These are phyloP conservation scores for Naso thynnoides DNA, from an alignment of 2,797 vertebrate species.

Conservation along the genomic window DNA sequence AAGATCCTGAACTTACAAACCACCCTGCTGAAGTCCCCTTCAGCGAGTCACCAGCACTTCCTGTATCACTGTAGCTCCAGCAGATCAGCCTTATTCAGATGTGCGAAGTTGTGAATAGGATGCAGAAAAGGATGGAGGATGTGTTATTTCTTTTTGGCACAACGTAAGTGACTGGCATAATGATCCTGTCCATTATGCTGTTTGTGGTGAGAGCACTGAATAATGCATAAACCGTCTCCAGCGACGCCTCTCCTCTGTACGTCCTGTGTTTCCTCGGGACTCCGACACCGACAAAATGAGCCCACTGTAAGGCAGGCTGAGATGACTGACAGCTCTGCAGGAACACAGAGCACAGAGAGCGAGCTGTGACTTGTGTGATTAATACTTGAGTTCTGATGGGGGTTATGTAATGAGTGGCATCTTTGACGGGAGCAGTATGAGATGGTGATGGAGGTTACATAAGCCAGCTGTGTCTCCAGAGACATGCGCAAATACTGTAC, in stretches of 20 bases:
- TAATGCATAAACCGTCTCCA: constrained; percentile 38
- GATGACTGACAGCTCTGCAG: constrained; percentile 61
- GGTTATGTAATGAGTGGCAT: constrained; percentile 70
- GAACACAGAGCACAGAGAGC: constrained; percentile 52
- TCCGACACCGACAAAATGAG: constrained; percentile 42
- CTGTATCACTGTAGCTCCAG: background rate
- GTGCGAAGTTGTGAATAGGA: constrained; percentile 38
- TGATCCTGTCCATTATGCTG: constrained; percentile 29
- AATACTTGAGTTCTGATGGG: constrained; percentile 53
- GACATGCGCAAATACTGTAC: constrained; percentile 15
- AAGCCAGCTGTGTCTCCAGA: constrained; percentile 56
- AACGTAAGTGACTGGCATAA: constrained; percentile 30
- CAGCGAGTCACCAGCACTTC: constrained; percentile 8
- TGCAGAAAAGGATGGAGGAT: constrained; percentile 8
- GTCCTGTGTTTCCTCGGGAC: constrained; percentile 59
- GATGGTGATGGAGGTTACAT: constrained; percentile 61
- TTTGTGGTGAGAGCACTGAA: constrained; percentile 55
- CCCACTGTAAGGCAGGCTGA: constrained; percentile 29
- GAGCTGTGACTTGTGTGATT: constrained; percentile 63
- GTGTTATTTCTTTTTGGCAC: constrained; percentile 24
- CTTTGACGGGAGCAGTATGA: constrained; percentile 57
- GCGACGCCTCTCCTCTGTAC: constrained; percentile 18
- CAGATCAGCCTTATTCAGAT: constrained; percentile 12
- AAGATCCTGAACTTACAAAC: background rate
- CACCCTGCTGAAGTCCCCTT: background rate